phyloP scores from a whole-genome alignment of 2,797 vertebrate genomes.

The Gymnopithys bicolor region DNA sequence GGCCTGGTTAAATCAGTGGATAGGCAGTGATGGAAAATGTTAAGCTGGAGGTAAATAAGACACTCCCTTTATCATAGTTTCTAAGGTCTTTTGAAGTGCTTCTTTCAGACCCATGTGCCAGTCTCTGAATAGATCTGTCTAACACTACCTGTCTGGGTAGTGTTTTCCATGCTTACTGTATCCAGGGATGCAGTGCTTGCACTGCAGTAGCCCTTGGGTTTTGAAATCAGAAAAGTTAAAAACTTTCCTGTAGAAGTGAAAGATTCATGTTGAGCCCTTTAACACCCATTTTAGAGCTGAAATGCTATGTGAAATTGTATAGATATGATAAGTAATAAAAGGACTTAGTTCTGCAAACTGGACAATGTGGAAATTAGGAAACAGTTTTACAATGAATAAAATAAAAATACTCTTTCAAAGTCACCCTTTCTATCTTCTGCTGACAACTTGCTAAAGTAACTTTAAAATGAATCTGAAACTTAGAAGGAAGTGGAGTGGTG shows the following conservation, averaged over 20 bases:
- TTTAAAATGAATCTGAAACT: background rate
- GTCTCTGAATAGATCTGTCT: background rate
- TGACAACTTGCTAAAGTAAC: background rate
- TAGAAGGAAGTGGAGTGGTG: background rate
- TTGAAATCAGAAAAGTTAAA: background rate
- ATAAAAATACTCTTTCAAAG: background rate
- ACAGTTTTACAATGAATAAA: background rate
- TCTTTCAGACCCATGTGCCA: background rate
- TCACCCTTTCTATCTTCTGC: background rate
- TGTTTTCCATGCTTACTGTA: background rate
- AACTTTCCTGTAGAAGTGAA: background rate
- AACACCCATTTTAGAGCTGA: background rate
- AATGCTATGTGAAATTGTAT: background rate
- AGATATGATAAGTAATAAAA: background rate
- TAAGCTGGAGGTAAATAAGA: background rate
- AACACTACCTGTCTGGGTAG: background rate
- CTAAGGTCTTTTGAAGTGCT: background rate
- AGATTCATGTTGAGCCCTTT: background rate
- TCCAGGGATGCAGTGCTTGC: background rate
- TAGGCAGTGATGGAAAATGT: background rate
- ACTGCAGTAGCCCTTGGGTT: background rate
- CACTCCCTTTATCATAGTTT: background rate
- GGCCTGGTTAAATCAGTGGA: background rate
- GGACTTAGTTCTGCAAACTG: background rate
- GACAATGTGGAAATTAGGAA: background rate